Percentiles rank a stretch among this genome's conserved stretches.
These are phyloP conservation scores for Oncorhynchus masou DNA, from an alignment of 2,113 vertebrate genomes.

Conservation along the genomic window DNA sequence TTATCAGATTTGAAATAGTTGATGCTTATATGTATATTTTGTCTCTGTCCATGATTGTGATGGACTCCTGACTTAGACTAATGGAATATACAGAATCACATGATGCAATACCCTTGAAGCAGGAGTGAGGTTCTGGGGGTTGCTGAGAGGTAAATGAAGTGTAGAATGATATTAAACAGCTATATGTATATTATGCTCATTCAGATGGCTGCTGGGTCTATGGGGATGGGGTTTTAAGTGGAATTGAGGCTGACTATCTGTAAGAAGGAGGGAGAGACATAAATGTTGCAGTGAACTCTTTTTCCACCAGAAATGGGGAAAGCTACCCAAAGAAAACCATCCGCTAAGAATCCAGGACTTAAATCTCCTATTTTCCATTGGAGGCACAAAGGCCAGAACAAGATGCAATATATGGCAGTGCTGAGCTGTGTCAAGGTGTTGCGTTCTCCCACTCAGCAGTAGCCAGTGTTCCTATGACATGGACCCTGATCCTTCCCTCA, in stretches of 20 bases:
- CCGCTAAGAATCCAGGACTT: constrained; percentile 58
- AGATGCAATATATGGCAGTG: constrained; percentile 49
- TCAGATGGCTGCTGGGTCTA: constrained; percentile 43
- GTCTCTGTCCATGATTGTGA: constrained; percentile 7
- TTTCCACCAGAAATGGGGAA: constrained; percentile 64
- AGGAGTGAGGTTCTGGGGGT: constrained; percentile 8
- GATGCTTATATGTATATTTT: constrained; percentile 2
- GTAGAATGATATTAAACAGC: constrained; percentile 44
- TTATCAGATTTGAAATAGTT: constrained; percentile 13
- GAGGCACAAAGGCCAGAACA: constrained; percentile 44
- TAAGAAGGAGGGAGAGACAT: constrained; percentile 34
- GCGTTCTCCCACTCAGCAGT: constrained; percentile 64
- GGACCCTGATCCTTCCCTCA: constrained; percentile 33
- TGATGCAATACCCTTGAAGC: constrained; percentile 14
- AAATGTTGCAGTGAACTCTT: constrained; percentile 53
- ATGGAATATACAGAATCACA: constrained; percentile 11
- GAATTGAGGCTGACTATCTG: constrained; percentile 59
- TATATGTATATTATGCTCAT: constrained; percentile 39
- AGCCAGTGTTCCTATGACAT: constrained; percentile 57
- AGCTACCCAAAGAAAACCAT: constrained; percentile 67
- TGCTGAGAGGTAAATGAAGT: constrained; percentile 33
- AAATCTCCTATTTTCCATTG: constrained; percentile 68
- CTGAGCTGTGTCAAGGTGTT: constrained; percentile 44
- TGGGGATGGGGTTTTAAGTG: constrained; percentile 56
- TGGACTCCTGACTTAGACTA: not conserved